Base-by-base conservation (phyloP, 2,797 vertebrate species). In the Thaleichthys pacificus region DNA sequence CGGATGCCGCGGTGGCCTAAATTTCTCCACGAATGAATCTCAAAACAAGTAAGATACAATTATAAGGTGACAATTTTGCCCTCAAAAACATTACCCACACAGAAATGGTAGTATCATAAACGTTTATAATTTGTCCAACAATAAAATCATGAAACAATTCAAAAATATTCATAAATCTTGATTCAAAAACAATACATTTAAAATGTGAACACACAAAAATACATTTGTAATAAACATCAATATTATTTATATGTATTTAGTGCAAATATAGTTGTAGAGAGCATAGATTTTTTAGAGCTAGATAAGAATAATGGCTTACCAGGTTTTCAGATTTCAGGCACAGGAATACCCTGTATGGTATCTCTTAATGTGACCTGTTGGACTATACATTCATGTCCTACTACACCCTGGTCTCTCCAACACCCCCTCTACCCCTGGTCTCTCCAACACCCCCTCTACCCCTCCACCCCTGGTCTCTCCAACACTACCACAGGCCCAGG, bases 241-340 rank as follows among this genome's bases (percentile, higher is more conserved):
- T 47, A 47, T 47, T 47, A 47, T 47, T 47, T 7, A 1, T 8
- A 3, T 30, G 22, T 32, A 64, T n/a, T 65, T 75, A 70, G 26
- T 68, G 30, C 42, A 72, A 76, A 76, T 68, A 63, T 72, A 67
- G 42, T 61, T 28, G 51, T 72, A 66, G 22, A 67, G 68, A 73
- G 70, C 66, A 76, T 76, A 70, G 71, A 56, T n/a, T 56, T 54
- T 54, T 54, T 54, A 17, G 15, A 56, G 51, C n/a, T 17, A n/a
- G 17, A n/a, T n/a, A 15, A 56, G 15, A 56, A 17, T 19, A 15
- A 56, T 56, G 51, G 51, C 51, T 17, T 17, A 56, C 17, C 5
- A n/a, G 51, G 17, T 56, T 1, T 56, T 17, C 15, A 19, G 14
- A 56, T 58, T 21, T 58, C 19, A n/a, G n/a, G 8, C 56, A 8